Evolutionary conservation across 2,888 invertebrate genomes (phyloP).

Genomic region (Cybosia mesomella): DNA sequence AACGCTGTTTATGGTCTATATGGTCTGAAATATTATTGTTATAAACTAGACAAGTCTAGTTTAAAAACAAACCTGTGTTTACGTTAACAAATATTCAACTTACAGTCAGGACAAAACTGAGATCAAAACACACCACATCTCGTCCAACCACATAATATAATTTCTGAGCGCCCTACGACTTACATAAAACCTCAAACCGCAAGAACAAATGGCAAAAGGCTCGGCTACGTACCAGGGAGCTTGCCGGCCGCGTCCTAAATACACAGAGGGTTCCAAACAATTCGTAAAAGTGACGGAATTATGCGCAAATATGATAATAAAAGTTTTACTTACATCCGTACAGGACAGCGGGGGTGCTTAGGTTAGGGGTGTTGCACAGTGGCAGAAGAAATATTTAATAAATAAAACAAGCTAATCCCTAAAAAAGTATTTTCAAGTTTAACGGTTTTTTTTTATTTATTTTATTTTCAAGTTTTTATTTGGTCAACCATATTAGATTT

Average conservation of each 20-base stretch:
- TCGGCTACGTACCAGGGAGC: slow-evolving; percentile 1
- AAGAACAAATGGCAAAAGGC: slow-evolving; percentile 10
- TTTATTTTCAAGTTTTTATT: too few relatives aligned
- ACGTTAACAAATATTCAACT: not conserved
- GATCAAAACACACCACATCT: not conserved
- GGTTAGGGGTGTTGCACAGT: not conserved
- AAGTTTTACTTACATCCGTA: slow-evolving; percentile 27
- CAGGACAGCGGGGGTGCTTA: not conserved
- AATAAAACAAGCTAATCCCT: too few relatives aligned
- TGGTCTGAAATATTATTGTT: too few relatives aligned
- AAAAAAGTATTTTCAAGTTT: too few relatives aligned
- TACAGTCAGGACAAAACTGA: not conserved
- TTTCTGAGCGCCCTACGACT: slow-evolving; percentile 1
- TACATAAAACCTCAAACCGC: slow-evolving; percentile 19
- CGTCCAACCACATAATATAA: slow-evolving; percentile 1
- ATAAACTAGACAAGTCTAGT: not conserved
- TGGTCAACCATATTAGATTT: too few relatives aligned
- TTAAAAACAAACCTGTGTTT: not conserved
- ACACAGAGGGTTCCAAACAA: slow-evolving; percentile 28
- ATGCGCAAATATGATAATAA: slow-evolving; percentile 42
- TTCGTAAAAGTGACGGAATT: slow-evolving; percentile 33
- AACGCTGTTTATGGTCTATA: too few relatives aligned
- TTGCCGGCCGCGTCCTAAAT: slow-evolving; percentile 31
- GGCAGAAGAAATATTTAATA: not conserved
- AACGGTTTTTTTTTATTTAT: too few relatives aligned